Evolutionary conservation across 2,888 invertebrate species (phyloP).

Genomic region (Lasioglossum morio): DNA sequence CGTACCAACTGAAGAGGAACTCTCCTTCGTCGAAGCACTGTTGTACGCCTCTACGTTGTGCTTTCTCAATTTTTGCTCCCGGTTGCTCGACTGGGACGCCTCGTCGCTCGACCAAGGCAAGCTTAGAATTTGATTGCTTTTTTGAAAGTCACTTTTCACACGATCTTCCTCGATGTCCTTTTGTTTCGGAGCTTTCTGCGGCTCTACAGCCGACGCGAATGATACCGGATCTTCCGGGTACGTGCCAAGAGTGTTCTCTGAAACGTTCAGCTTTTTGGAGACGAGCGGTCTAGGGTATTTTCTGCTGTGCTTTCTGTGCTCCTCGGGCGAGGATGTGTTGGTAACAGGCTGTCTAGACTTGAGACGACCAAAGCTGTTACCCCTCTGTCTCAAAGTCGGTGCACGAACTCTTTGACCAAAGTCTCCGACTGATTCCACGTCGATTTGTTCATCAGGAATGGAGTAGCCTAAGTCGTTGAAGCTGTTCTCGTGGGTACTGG

Average conservation of each 20-base stretch:
- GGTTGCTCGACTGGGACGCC: neutral
- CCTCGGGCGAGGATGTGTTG: neutral
- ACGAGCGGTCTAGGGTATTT: neutral
- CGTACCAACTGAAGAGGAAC: neutral
- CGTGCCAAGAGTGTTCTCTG: neutral
- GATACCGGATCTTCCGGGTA: neutral
- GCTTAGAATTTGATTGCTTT: neutral
- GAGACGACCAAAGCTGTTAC: neutral
- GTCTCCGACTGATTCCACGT: slow-evolving; percentile 27
- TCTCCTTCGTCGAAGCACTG: neutral
- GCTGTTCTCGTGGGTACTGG: neutral
- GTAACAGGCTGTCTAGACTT: slow-evolving; percentile 8
- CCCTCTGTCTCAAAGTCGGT: neutral
- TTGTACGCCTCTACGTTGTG: neutral
- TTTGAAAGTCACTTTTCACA: neutral
- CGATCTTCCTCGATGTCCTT: slow-evolving; percentile 1
- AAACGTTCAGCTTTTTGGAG: slow-evolving; percentile 16
- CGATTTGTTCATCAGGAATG: slow-evolving; percentile 6
- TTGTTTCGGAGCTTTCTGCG: neutral
- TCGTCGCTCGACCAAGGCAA: neutral
- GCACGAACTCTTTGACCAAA: slow-evolving; percentile 56
- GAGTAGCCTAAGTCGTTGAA: slow-evolving; percentile 8
- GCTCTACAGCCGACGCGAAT: neutral
- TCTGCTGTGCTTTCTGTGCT: slow-evolving; percentile 23
- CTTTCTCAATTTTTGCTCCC: slow-evolving; percentile 1